A percentile compares a stretch with the other conserved stretches of the same genome.
Evolutionary conservation across 2,113 vertebrate genomes (phyloP).

Genomic region (Prietella phreatophila): DNA sequence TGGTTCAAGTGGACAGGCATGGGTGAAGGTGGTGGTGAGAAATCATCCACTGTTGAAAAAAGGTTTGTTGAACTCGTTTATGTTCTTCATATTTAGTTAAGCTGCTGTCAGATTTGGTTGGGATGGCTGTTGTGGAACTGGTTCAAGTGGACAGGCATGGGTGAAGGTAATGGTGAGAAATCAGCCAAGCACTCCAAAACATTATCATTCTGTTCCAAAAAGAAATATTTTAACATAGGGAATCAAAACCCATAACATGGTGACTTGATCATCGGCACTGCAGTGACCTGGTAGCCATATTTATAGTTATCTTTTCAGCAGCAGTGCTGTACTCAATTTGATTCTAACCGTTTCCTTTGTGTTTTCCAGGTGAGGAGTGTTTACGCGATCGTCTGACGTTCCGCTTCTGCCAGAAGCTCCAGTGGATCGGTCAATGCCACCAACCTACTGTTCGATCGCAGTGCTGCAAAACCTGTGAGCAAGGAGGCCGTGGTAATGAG

Average conservation of each 20-base stretch:
- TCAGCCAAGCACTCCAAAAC: background rate
- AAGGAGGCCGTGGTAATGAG: conserved; percentile 61
- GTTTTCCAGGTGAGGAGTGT: conserved; percentile 70
- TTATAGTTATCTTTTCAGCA: background rate
- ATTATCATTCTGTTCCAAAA: background rate
- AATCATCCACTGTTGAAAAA: background rate
- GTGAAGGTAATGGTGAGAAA: no score
- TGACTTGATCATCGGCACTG: background rate
- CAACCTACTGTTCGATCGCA: conserved; percentile 72
- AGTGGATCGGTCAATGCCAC: conserved; percentile 79
- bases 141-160: no score
- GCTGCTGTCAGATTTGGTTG: background rate
- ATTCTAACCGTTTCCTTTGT: background rate
- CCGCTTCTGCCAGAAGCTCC: conserved; percentile 84
- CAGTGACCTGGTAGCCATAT: background rate
- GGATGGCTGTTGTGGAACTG: background rate
- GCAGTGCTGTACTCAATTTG: background rate
- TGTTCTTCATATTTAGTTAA: background rate
- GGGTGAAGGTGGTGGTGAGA: background rate
- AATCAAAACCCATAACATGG: background rate
- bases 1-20: background rate
- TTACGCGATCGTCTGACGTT: conserved; percentile 77
- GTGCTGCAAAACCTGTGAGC: conserved; percentile 84
- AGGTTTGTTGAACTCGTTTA: background rate
- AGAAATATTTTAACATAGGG: background rate